Conservation (phyloP, 2,888 invertebrate species). For the Podabrus alpinus region DNA sequence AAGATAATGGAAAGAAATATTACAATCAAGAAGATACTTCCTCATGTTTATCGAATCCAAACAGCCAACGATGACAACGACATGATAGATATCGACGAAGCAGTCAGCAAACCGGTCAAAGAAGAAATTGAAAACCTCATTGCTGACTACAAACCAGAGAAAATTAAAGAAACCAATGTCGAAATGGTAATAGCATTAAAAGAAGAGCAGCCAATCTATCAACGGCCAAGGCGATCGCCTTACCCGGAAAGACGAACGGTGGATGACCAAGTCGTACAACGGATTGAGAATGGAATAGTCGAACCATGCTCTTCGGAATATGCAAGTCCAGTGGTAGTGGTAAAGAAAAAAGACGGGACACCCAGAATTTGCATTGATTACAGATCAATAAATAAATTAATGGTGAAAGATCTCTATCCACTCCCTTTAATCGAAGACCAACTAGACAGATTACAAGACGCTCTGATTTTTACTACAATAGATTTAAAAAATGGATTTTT, state of each 20-base stretch:
- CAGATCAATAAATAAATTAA: constrained; percentile 44
- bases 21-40: too few relatives aligned
- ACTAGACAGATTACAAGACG: constrained; percentile 34
- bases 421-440: constrained; percentile 44
- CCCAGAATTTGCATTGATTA: constrained; percentile 48
- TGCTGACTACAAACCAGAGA: not conserved
- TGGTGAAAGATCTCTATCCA: constrained; percentile 39
- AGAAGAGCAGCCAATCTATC: constrained; percentile 14
- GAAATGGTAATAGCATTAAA: constrained; percentile 9
- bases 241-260: constrained; percentile 11
- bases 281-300: constrained; percentile 14
- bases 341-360: constrained; percentile 35
- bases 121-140: not conserved
- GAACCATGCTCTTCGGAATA: constrained; percentile 20
- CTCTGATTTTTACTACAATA: constrained; percentile 32
- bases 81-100: too few relatives aligned
- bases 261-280: constrained; percentile 9
- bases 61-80: too few relatives aligned
- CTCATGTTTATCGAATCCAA: too few relatives aligned
- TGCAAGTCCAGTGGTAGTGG: constrained; percentile 13
- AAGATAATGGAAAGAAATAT: too few relatives aligned
- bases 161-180: not conserved
- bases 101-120: not conserved
- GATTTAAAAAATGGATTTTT: constrained; percentile 41
- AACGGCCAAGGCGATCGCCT: constrained; percentile 7